Evolutionary conservation across 2,888 invertebrate species (phyloP).

Genomic region (Ceratothoa steindachneri): DNA sequence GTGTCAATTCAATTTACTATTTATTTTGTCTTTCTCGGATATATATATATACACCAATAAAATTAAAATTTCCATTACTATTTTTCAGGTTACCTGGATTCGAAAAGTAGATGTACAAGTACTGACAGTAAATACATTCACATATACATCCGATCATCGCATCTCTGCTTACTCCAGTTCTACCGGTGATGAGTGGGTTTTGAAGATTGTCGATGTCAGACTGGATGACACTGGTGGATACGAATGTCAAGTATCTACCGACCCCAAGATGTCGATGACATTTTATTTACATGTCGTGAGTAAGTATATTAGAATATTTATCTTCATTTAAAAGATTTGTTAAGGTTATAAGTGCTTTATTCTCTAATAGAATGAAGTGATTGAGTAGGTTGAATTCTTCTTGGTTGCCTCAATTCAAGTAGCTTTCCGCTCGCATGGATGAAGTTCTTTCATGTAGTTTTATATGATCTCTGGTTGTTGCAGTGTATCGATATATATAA

Average conservation of each 20-base stretch:
- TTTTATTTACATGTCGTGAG: slow-evolving; percentile 24
- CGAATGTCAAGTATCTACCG: slow-evolving; percentile 30
- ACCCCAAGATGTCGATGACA: slow-evolving; percentile 27
- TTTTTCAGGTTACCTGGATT: slow-evolving; percentile 26
- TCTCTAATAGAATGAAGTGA: neutral
- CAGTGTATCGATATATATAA: too few species aligned
- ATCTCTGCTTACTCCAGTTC: slow-evolving; percentile 24
- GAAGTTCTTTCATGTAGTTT: too few species aligned
- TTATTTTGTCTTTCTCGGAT: too few species aligned
- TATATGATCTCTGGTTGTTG: too few species aligned
- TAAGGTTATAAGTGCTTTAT: too few species aligned
- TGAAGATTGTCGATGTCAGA: slow-evolving; percentile 15
- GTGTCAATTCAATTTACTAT: too few species aligned
- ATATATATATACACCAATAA: too few species aligned
- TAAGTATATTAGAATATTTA: neutral
- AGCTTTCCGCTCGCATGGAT: too few species aligned
- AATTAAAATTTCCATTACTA: neutral
- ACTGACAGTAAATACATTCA: slow-evolving; percentile 25
- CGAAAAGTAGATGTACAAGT: slow-evolving; percentile 25
- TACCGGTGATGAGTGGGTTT: slow-evolving; percentile 25
- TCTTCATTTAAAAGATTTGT: neutral
- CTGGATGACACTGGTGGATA: slow-evolving; percentile 26
- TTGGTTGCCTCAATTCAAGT: too few species aligned
- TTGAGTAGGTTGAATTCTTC: neutral
- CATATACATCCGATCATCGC: slow-evolving; percentile 24